Percentiles rank a stretch among this genome's conserved stretches.
Conservation (phyloP, 2,888 invertebrate species). For the Thymelicus sylvestris region DNA sequence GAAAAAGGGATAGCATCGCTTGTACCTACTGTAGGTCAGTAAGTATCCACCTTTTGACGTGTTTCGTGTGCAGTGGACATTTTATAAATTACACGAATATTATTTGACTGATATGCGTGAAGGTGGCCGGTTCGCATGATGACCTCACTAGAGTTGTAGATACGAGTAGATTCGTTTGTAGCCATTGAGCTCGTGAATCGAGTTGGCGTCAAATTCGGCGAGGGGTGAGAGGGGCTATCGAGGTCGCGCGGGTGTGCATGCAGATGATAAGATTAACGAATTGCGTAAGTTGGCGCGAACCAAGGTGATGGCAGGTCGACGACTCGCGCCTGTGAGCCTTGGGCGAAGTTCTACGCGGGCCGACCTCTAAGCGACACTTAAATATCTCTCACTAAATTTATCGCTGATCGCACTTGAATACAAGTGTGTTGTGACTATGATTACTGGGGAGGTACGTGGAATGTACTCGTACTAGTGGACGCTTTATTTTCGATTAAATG, state of each 20-base stretch:
- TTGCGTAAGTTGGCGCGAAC: slow-evolving; percentile 80
- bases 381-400: slow-evolving; percentile 50
- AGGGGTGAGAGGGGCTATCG: slow-evolving; percentile 67
- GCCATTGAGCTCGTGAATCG: slow-evolving; percentile 43
- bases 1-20: slow-evolving; percentile 21
- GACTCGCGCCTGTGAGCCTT: slow-evolving; percentile 76
- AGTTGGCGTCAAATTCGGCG: slow-evolving; percentile 68
- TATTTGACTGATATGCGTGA: slow-evolving; percentile 10
- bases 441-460: slow-evolving; percentile 9
- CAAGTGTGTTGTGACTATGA: slow-evolving; percentile 28
- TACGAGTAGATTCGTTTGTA: slow-evolving; percentile 29
- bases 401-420: slow-evolving; percentile 35
- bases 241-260: slow-evolving; percentile 75
- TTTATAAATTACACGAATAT: slow-evolving; percentile 12
- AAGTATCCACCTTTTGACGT: background rate
- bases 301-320: slow-evolving; percentile 82
- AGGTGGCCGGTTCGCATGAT: slow-evolving; percentile 40
- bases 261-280: slow-evolving; percentile 81
- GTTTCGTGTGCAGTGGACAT: background rate
- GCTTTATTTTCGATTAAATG: background rate
- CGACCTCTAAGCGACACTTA: slow-evolving; percentile 75
- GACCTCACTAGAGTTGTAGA: slow-evolving; percentile 41
- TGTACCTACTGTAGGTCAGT: slow-evolving; percentile 13
- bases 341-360: slow-evolving; percentile 67
- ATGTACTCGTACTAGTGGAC: slow-evolving; percentile 1